A percentile compares a stretch with the other conserved stretches of the same genome.
These are phyloP conservation scores for Hydrochoerus hydrochaeris DNA, from an alignment of 2,113 vertebrate genomes.

Conservation along the genomic window DNA sequence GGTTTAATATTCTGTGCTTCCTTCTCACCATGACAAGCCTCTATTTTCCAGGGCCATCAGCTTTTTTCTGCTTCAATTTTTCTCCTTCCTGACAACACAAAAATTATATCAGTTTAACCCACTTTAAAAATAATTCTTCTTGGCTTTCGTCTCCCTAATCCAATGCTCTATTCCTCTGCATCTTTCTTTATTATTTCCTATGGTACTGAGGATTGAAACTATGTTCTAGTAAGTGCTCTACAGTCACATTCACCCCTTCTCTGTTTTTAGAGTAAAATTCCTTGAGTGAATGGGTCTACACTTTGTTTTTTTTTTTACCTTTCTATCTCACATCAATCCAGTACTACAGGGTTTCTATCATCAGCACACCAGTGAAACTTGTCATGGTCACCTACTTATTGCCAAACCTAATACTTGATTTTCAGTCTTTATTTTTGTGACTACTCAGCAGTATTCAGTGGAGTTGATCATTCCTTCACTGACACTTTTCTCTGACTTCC, in stretches of 20 bases:
- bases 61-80: not conserved
- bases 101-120: not conserved
- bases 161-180: not conserved
- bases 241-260: not conserved
- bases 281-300: not conserved
- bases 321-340: not conserved
- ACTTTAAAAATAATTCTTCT: not conserved
- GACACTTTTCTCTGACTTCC: conserved; percentile 11
- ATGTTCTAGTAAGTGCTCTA: not conserved
- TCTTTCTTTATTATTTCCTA: not conserved
- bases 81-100: not conserved
- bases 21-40: not conserved
- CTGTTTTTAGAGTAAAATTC: not conserved
- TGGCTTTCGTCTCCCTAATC: not conserved
- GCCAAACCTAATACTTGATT: not conserved
- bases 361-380: not conserved
- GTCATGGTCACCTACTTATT: not conserved
- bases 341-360: not conserved
- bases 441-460: not conserved
- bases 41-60: not conserved
- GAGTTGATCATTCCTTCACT: not conserved
- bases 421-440: conserved; percentile 12
- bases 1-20: not conserved
- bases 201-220: not conserved
- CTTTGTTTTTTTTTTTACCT: not conserved